A percentile compares a stretch with the other conserved stretches of the same genome.
Evolutionary conservation across 2,888 invertebrate genomes (phyloP).

Genomic region (Carcina quercana): DNA sequence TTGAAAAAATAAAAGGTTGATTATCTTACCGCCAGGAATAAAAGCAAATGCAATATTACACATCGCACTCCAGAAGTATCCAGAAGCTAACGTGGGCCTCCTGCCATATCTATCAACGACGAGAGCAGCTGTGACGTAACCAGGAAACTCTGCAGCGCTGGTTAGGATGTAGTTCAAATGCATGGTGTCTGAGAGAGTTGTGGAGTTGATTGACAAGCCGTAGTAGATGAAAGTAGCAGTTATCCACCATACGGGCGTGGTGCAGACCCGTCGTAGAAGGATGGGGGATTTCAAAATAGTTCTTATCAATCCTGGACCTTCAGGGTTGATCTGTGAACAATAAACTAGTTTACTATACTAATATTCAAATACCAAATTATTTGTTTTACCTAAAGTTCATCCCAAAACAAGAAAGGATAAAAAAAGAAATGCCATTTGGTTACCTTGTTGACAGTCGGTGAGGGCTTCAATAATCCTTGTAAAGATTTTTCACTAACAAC

Average conservation of each 20-base stretch:
- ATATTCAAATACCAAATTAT: constrained; percentile 1
- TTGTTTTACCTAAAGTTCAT: constrained; percentile 50
- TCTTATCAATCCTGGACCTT: background rate
- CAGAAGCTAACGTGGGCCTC: constrained; percentile 71
- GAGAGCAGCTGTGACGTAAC: constrained; percentile 75
- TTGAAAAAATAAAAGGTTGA: background rate
- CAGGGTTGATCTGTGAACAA: constrained; percentile 21
- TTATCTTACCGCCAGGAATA: constrained; percentile 65
- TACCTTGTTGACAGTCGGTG: constrained; percentile 17
- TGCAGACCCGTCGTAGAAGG: constrained; percentile 72
- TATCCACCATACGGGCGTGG: constrained; percentile 85
- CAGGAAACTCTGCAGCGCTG: constrained; percentile 80
- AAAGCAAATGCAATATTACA: constrained; percentile 54
- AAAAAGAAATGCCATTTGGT: too few species aligned
- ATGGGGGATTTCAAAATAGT: constrained; percentile 41
- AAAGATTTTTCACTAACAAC: constrained; percentile 18
- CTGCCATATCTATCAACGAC: constrained; percentile 77
- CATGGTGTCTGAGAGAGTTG: constrained; percentile 80
- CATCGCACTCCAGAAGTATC: constrained; percentile 74
- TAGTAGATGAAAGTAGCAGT: constrained; percentile 86
- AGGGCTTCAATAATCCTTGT: constrained; percentile 10
- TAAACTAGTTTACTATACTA: too few species aligned
- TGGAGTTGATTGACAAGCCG: constrained; percentile 84
- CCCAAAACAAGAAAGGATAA: constrained; percentile 35
- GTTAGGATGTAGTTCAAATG: constrained; percentile 82